Evolutionary conservation across 2,888 invertebrate species (phyloP), one percentile per base, ranked within the genome.

Genomic region (Parascotia fuliginaria): DNA sequence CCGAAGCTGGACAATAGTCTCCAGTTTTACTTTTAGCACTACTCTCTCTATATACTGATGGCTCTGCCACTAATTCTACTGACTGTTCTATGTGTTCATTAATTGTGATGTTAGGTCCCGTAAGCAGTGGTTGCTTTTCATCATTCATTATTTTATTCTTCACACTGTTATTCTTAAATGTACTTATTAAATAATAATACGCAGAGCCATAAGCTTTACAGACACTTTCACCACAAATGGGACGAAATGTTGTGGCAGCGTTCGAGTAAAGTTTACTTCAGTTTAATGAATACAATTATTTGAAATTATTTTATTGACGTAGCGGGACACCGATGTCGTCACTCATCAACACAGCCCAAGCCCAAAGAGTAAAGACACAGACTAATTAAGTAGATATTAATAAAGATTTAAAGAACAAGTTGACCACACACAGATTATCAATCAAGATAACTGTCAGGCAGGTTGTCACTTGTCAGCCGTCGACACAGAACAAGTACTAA

Each of bases 51-150:
- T 9, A 1, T 43, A 79, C 66, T 42, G 73, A 65, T 41, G 85
- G 76, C 50, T 81, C 79, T 47, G 75, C 70, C 42, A 77, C 79
- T 68, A 87, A 74, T 67, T 89, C 89, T 42, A 87, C 83, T 44
- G 75, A 67, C 73, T 90, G 91, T 49, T 79, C 79, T 60, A 67
- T 61, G 71, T 76, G 83, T 60, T 90, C 90, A 44, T 4, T 28
- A 28, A 81, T 70, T 37, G 83, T 74, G 61, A 77, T 79, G 65
- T 59, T 81, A 44, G 88, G 84, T 56, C 88, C 88, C 60, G 91
- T 93, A 54, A 95, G 92, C 50, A 96, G 89, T 32, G 95, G 95
- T 74, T 95, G 95, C 71, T 95, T 94, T 87, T 96, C 96, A 73
- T 95, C 94, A 70, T 85, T 93, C 94, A 94, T 95, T 73, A 69